A percentile compares a stretch with the other conserved stretches of the same genome.
Evolutionary conservation across 2,888 invertebrate genomes (phyloP).

Genomic region (Agrypnus murinus): DNA sequence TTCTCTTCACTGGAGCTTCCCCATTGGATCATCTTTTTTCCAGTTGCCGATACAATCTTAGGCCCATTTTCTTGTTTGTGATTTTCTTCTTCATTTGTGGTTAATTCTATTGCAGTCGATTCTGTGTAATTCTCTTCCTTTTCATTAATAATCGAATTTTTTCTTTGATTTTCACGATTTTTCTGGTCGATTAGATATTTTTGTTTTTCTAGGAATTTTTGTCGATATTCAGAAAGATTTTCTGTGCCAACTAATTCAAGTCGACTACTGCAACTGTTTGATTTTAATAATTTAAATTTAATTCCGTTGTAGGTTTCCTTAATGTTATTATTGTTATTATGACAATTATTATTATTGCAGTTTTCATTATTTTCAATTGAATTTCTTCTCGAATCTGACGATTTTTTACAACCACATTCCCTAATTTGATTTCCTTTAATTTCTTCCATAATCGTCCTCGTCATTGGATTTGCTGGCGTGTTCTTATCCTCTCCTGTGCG

Average conservation of each 20-base stretch:
- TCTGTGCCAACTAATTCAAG: constrained; percentile 85
- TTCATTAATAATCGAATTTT: constrained; percentile 55
- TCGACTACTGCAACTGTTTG: constrained; percentile 90
- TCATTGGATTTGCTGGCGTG: constrained; percentile 72
- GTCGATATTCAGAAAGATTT: constrained; percentile 63
- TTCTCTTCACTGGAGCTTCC: constrained; percentile 55
- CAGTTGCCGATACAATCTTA: constrained; percentile 70
- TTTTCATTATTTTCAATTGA: constrained; percentile 46
- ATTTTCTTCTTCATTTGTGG: constrained; percentile 39
- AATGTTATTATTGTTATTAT: constrained; percentile 57
- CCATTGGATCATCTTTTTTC: constrained; percentile 55
- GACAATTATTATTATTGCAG: constrained; percentile 29
- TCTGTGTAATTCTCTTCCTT: constrained; percentile 48
- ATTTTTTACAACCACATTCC: constrained; percentile 62
- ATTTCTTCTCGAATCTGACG: not conserved
- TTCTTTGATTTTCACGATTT: constrained; percentile 77
- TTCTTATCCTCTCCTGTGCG: constrained; percentile 72
- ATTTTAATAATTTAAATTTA: constrained; percentile 88
- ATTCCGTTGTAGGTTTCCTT: constrained; percentile 76
- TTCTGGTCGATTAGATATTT: constrained; percentile 72
- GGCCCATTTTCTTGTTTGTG: constrained; percentile 62
- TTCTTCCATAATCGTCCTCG: constrained; percentile 84
- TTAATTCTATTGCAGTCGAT: constrained; percentile 44
- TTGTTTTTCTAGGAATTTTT: constrained; percentile 59
- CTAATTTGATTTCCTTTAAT: constrained; percentile 73